Conservation (phyloP, 2,888 invertebrate species). For the Tineola bisselliella region DNA sequence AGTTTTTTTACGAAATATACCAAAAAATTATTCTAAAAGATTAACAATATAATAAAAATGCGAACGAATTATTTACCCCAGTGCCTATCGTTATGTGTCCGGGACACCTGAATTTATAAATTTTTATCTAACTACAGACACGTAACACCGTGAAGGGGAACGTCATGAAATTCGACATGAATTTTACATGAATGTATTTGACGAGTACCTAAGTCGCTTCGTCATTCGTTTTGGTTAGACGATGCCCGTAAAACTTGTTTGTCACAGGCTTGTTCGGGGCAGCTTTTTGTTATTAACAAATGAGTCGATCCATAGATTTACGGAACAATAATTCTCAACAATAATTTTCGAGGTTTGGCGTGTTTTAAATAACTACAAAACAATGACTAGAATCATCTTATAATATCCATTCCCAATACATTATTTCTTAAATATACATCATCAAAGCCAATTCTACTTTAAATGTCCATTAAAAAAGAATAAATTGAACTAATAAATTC, state of each 20-base stretch:
- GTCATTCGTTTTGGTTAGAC: slow-evolving; percentile 40
- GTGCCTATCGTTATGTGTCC: neutral
- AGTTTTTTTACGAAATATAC: neutral
- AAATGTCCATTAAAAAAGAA: too few relatives aligned
- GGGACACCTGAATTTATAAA: slow-evolving; percentile 12
- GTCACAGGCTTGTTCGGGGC: slow-evolving; percentile 11
- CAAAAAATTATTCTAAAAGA: neutral
- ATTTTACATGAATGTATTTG: slow-evolving; percentile 58
- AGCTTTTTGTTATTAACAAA: slow-evolving; percentile 8
- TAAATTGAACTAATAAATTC: too few relatives aligned
- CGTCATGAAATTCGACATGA: slow-evolving; percentile 34
- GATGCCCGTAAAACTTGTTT: slow-evolving; percentile 20
- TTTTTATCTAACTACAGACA: slow-evolving; percentile 12
- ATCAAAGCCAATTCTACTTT: too few relatives aligned
- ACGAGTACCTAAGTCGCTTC: slow-evolving; percentile 31
- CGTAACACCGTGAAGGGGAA: slow-evolving; percentile 12
- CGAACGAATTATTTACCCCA: neutral
- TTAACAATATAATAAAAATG: neutral
- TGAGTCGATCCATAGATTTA: neutral
- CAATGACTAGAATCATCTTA: too few relatives aligned
- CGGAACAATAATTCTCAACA: neutral
- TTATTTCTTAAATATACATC: too few relatives aligned
- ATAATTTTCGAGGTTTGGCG: too few relatives aligned
- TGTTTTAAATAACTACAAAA: too few relatives aligned
- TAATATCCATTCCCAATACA: too few relatives aligned